A percentile compares a stretch with the other conserved stretches of the same genome.
Evolutionary conservation across 1,140 invertebrate species (phyloP).

Genomic region (Asbolus verrucosus): DNA sequence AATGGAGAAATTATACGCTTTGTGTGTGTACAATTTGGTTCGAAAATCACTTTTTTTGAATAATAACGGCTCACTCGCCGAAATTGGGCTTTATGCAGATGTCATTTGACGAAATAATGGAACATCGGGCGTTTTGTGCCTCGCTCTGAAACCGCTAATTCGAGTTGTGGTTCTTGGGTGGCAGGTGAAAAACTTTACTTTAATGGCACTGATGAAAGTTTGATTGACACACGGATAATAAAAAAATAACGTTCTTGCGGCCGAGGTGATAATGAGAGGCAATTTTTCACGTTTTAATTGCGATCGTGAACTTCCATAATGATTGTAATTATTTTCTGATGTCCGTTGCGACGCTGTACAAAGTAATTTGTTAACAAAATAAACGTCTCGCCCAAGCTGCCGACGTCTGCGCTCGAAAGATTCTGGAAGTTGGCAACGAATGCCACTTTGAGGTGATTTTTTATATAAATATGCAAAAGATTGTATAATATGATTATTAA

Average conservation of each 20-base stretch:
- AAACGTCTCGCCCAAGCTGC: too few relatives aligned
- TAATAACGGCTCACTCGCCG: not conserved
- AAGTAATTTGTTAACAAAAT: too few relatives aligned
- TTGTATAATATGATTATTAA: too few relatives aligned
- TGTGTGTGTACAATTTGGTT: not conserved
- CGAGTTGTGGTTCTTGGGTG: conserved; percentile 17
- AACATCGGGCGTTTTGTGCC: not conserved
- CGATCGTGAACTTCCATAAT: not conserved
- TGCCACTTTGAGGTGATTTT: too few relatives aligned
- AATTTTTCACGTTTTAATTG: conserved; percentile 20
- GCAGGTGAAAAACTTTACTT: conserved; percentile 23
- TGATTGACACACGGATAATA: conserved; percentile 9
- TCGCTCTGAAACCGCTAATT: conserved; percentile 16
- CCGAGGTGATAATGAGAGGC: conserved; percentile 8
- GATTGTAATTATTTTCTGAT: conserved; percentile 10
- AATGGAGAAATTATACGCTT: conserved; percentile 1
- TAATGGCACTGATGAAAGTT: conserved; percentile 36
- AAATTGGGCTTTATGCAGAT: not conserved
- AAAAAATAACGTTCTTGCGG: conserved; percentile 26
- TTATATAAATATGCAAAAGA: too few relatives aligned
- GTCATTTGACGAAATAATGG: conserved; percentile 6
- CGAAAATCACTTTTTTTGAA: not conserved
- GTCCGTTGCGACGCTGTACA: too few relatives aligned
- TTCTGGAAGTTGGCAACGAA: too few relatives aligned
- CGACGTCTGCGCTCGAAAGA: too few relatives aligned